phyloP scores from a whole-genome alignment of 2,113 vertebrate genomes.

The Equus przewalskii region DNA sequence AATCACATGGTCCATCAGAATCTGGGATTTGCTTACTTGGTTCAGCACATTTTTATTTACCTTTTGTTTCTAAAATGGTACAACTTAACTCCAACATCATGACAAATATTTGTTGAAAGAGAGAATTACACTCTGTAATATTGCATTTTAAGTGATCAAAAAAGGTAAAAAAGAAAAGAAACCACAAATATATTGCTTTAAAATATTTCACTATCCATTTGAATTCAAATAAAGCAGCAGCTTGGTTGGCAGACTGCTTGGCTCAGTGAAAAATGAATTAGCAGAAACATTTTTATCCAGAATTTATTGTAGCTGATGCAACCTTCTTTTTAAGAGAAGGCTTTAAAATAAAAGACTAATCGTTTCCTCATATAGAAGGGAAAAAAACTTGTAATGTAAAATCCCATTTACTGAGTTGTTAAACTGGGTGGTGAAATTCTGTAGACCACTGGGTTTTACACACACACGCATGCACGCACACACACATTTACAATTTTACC shows the following conservation, averaged over 20 bases:
- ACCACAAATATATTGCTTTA: conserved; percentile 60
- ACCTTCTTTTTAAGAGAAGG: conserved; percentile 52
- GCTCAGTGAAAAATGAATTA: conserved; percentile 74
- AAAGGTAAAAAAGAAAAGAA: conserved; percentile 49
- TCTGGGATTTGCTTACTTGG: not conserved
- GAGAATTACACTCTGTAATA: conserved; percentile 53
- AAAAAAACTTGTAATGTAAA: conserved; percentile 16
- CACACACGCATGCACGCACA: too few species aligned
- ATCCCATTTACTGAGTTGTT: conserved; percentile 48
- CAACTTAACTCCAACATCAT: conserved; percentile 47
- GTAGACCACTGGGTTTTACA: not conserved
- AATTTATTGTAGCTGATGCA: conserved; percentile 68
- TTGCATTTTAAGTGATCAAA: conserved; percentile 60
- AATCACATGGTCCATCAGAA: not conserved
- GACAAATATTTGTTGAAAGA: conserved; percentile 64
- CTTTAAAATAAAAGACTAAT: conserved; percentile 70
- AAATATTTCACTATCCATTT: conserved; percentile 64
- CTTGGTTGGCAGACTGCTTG: conserved; percentile 64
- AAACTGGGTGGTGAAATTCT: conserved; percentile 27
- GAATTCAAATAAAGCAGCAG: conserved; percentile 68
- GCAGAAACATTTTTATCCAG: conserved; percentile 71
- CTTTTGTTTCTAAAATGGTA: conserved; percentile 48
- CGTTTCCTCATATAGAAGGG: not conserved
- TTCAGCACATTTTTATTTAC: not conserved
- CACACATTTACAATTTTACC: not conserved